Conservation (phyloP, 2,113 vertebrate species). For the Cichladusa arquata region DNA sequence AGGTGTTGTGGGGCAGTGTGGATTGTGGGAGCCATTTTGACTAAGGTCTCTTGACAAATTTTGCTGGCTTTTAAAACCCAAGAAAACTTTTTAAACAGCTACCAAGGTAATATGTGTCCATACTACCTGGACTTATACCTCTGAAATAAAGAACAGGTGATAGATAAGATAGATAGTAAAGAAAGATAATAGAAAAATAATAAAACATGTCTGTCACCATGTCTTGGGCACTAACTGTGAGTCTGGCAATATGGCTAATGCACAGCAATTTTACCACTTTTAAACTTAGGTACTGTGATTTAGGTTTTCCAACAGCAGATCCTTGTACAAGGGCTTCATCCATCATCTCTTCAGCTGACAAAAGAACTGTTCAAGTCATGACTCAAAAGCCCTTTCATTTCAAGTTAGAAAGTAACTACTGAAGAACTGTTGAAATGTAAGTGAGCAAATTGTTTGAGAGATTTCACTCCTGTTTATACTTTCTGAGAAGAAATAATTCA, state of each 20-base stretch:
- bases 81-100: not conserved
- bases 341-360: not conserved
- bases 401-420: not conserved
- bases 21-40: not conserved
- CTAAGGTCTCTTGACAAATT: not conserved
- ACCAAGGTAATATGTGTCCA: not conserved
- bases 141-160: not conserved
- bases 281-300: not conserved
- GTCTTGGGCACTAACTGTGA: not conserved
- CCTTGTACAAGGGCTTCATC: not conserved
- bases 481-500: not conserved
- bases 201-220: fast-evolving
- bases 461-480: not conserved
- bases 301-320: not conserved
- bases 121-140: not conserved
- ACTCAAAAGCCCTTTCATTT: not conserved
- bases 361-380: not conserved
- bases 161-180: too few species aligned
- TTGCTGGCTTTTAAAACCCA: not conserved
- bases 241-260: not conserved
- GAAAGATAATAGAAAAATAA: not conserved
- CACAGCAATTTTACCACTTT: not conserved
- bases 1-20: not conserved
- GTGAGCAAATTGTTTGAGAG: not conserved
- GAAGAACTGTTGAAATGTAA: not conserved